Conservation (phyloP, 2,888 invertebrate species). For the Clistopyga incitator region DNA sequence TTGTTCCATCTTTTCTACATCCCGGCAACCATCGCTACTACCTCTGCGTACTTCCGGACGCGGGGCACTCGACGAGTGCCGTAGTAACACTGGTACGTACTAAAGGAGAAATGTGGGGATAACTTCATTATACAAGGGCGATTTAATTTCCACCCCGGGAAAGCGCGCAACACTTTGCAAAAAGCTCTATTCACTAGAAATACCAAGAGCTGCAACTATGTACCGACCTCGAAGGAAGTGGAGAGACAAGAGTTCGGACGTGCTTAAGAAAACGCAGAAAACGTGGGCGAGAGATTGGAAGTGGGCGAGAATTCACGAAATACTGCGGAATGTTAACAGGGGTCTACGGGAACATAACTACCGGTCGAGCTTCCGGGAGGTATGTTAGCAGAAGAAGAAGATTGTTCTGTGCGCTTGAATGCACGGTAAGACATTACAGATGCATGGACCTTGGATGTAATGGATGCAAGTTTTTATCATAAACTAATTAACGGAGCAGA, state of each 20-base stretch:
- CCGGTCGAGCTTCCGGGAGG: slow-evolving; percentile 3
- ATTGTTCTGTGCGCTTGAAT: not conserved
- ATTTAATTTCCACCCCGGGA: slow-evolving; percentile 74
- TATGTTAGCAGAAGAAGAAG: slow-evolving; percentile 26
- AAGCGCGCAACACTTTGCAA: slow-evolving; percentile 30
- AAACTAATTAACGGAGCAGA: not conserved
- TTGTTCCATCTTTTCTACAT: slow-evolving; percentile 22
- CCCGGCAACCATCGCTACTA: slow-evolving; percentile 12
- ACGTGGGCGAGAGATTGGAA: slow-evolving; percentile 34
- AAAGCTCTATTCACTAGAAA: slow-evolving; percentile 19
- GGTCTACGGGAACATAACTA: slow-evolving; percentile 22
- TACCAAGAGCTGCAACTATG: slow-evolving; percentile 25
- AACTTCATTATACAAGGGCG: slow-evolving; percentile 75
- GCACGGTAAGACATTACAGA: not conserved
- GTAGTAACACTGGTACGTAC: slow-evolving; percentile 48
- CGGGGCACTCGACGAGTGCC: slow-evolving; percentile 6
- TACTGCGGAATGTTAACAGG: slow-evolving; percentile 47
- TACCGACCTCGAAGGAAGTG: slow-evolving; percentile 9
- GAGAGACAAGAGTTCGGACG: slow-evolving; percentile 6
- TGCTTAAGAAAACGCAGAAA: slow-evolving; percentile 25
- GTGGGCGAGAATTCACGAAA: slow-evolving; percentile 32
- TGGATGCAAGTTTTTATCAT: slow-evolving; percentile 14
- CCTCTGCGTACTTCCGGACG: not conserved
- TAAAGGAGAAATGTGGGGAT: slow-evolving; percentile 75
- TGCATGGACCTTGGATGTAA: not conserved